Evolutionary conservation across 1,140 invertebrate species (phyloP), one percentile per base, ranked within the genome.

Genomic region (Scaptodrosophila lebanonensis): DNA sequence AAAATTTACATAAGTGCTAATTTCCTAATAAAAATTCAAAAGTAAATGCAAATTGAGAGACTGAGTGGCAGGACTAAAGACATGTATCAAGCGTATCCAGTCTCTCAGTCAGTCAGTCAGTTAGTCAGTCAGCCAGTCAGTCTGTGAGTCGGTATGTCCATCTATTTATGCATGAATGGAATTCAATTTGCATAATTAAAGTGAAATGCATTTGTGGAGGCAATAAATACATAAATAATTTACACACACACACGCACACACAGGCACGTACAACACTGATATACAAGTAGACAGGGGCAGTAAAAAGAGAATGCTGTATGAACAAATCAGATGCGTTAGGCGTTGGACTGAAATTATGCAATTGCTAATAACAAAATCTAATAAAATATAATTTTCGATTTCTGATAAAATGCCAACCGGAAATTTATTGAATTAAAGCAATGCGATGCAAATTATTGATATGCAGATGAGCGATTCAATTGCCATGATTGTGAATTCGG

Each of bases 111-210:
- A 54, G 52, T 50, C 33, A 49, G 25, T n/a, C 35, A 56, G 39
- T 35, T 40, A 45, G 33, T 50, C 47, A 36, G 39, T 72, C 18
- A 29, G 40, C n/a, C 54, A 57, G 45, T 47, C 51, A 54, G 52
- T 50, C 33, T 45, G 25, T n/a, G 33, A 56, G 39, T 35, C 39
- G 39, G 33, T 50, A 43, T 32, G 39, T 72, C 18, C 20, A 36
- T 66, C 52, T 54, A 76, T 76, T 76, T 70, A 70, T 76, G 71
- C 66, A 58, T 70, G 71, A 70, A 66, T 56, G 66, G 40, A 76
- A 59, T 70, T 70, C 71, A 76, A 76, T 76, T 76, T 76, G 57
- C 71, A 76, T 76, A 76, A 76, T 76, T 76, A 76, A 76, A 69
- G 33, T 47, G 48, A 76, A 76, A 70, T 76, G 71, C 71, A 71